phyloP scores from a whole-genome alignment of 2,888 invertebrate species.

The Tricholauxania praeusta region DNA sequence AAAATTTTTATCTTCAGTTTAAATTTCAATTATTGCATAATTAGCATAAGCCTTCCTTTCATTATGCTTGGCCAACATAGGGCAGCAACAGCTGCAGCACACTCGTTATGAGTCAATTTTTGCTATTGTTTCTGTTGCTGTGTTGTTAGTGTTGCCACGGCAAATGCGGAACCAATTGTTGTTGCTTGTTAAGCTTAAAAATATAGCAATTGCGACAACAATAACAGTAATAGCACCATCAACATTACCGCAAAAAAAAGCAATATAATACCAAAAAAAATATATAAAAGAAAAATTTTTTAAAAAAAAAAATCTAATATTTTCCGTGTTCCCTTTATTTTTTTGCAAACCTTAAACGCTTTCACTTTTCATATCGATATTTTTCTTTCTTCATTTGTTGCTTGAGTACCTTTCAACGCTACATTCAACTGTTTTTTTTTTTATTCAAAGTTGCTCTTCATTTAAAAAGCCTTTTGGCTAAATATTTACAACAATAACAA shows the following conservation, averaged over 20 bases:
- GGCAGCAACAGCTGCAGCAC: too few species aligned
- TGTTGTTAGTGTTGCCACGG: neutral
- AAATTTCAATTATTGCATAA: too few species aligned
- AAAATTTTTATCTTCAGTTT: too few species aligned
- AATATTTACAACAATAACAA: constrained; percentile 1
- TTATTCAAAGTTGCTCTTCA: neutral
- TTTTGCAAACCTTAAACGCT: constrained; percentile 13
- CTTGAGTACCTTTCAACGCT: too few species aligned
- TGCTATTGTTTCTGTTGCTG: neutral
- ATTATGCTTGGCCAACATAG: too few species aligned
- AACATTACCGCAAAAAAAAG: too few species aligned
- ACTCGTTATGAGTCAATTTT: too few species aligned
- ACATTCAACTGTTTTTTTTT: neutral
- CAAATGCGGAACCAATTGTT: constrained; percentile 16
- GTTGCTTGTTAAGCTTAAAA: neutral
- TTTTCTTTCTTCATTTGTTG: neutral
- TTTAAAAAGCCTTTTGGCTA: neutral
- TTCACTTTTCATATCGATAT: constrained; percentile 38
- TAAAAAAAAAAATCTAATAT: neutral
- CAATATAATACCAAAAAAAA: neutral
- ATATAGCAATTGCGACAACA: neutral
- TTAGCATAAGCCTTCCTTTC: too few species aligned
- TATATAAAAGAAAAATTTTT: neutral
- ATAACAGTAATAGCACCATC: neutral
- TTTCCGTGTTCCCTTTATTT: constrained; percentile 22